Evolutionary conservation across 2,797 vertebrate species (phyloP).

Genomic region (Tarsius wallacei): DNA sequence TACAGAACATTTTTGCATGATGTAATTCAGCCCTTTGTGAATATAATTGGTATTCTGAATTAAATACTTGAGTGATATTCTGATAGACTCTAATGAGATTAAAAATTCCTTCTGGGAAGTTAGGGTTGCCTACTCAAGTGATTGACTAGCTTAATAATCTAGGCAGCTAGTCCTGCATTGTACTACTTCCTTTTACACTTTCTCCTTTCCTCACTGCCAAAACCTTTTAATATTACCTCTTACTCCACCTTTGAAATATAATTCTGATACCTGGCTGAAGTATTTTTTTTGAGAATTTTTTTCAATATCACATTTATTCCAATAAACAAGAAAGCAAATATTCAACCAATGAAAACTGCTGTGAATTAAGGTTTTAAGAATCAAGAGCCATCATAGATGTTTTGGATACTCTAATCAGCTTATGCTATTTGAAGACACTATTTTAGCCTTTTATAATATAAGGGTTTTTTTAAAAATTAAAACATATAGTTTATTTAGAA

Average conservation of each 20-base stretch:
- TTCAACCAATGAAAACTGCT: neutral
- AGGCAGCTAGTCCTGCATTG: neutral
- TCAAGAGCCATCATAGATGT: neutral
- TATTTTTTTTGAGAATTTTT: neutral
- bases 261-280: neutral
- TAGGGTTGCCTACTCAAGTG: neutral
- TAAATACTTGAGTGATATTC: neutral
- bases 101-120: neutral
- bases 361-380: neutral
- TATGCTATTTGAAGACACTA: neutral
- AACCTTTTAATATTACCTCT: neutral
- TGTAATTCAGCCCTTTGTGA: neutral
- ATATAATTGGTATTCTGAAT: constrained; percentile 25
- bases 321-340: neutral
- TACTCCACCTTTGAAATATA: neutral
- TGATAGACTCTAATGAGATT: constrained; percentile 50
- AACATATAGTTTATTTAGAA: too few species aligned
- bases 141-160: neutral
- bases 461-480: too few species aligned
- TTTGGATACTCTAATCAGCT: neutral
- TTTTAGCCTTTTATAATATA: neutral
- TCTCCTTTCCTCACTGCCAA: neutral
- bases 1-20: neutral
- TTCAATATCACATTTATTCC: neutral
- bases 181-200: neutral